Base-by-base conservation (phyloP, 2,113 vertebrate species). In the Hyperoodon ampullatus region DNA sequence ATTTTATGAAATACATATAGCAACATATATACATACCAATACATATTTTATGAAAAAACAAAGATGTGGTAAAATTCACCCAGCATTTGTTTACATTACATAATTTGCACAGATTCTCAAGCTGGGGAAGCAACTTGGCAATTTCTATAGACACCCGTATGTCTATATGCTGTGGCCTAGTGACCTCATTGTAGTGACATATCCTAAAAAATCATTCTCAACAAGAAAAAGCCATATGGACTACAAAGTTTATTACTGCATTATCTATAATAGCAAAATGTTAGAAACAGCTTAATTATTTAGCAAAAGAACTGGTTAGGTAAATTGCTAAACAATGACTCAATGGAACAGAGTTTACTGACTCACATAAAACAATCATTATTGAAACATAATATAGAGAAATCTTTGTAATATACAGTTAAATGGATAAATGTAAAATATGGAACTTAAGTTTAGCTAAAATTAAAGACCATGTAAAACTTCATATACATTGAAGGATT, bases 111-210 rank as follows among this genome's bases (percentile, higher is more conserved):
- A 93, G 89, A 47, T 84, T 61, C 47, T 93, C 28, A 83, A 71
- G 39, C 70, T 95, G 77, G 30, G 47, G 96, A 94, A 96, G 61
- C 58, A 95, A 66, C 44, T 44, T 61, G 50, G n/a, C 35, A 71
- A 94, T 70, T 53, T 50, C 23, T 82, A 71, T 65, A 70, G 81
- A 86, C 53, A 71, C 24, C 74, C 55, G 8, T 50, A 63, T 50
- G 78, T 95, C 71, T 60, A 18, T 21, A 47, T 24, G 50, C 42
- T 72, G 53, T 90, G 63, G 28, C 87, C 70, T 70, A 82, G 47
- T 77, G 92, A 89, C 26, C n/a, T 47, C 71, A 30, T 6, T 19
- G 9, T 8, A 7, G 35, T 70, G 63, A 24, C 21, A 30, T 7
- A 72, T 7, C 42, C 44, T 61, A 66, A 82, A 93, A 94, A n/a